phyloP scores from a whole-genome alignment of 1,140 invertebrate species.

The Drosophila orena region DNA sequence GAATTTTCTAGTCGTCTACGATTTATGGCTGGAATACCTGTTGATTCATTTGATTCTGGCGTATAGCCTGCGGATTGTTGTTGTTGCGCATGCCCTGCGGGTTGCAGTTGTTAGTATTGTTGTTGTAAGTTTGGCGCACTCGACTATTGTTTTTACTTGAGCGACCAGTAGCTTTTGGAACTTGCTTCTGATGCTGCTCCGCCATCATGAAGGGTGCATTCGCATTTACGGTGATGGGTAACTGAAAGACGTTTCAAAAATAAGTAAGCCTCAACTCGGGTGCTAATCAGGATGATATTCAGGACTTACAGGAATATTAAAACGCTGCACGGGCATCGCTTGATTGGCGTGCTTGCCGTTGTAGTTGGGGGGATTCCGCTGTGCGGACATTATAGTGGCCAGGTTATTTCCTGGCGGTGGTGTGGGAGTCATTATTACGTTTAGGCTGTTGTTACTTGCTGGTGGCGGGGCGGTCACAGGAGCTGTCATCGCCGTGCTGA shows the following conservation, averaged over 20 bases:
- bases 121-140: conserved; percentile 33
- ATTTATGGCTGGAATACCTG: conserved; percentile 59
- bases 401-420: conserved; percentile 37
- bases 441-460: conserved; percentile 22
- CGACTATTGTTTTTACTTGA: conserved; percentile 34
- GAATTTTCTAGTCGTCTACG: conserved; percentile 1
- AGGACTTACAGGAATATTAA: conserved; percentile 67
- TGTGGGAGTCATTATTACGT: conserved; percentile 34
- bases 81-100: conserved; percentile 36
- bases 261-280: background rate
- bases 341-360: conserved; percentile 15
- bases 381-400: conserved; percentile 33
- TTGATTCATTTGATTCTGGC: conserved; percentile 54
- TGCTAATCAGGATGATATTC: background rate
- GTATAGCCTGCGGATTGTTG: conserved; percentile 38
- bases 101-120: conserved; percentile 12
- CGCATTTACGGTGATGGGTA: conserved; percentile 58
- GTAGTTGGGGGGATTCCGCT: conserved; percentile 41
- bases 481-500: conserved; percentile 15
- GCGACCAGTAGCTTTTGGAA: conserved; percentile 49
- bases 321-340: conserved; percentile 48
- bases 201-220: conserved; percentile 39
- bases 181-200: conserved; percentile 56
- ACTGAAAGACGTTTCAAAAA: conserved; percentile 12
- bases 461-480: conserved; percentile 23